Conservation (phyloP, 2,888 invertebrate species). For the Drosophila birchii region DNA sequence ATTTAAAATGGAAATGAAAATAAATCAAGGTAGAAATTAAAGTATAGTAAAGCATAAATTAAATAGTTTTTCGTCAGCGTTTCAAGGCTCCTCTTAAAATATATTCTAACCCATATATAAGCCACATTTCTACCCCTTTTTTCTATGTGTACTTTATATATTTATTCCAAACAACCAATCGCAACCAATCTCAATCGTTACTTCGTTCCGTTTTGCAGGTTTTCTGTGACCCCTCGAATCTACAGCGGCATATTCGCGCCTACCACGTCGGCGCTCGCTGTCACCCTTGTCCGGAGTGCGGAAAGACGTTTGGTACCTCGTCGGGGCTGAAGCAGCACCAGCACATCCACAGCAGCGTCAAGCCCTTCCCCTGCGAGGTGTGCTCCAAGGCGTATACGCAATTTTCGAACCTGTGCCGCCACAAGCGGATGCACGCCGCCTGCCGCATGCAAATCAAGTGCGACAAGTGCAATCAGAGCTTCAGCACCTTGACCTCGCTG, state of each 20-base stretch:
- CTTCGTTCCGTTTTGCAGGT: constrained; percentile 87
- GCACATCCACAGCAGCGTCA: constrained; percentile 99
- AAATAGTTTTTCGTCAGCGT: not conserved
- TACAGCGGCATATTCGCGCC: constrained; percentile 97
- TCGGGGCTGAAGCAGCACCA: constrained; percentile 99
- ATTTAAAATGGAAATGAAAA: not conserved
- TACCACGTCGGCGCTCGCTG: constrained; percentile 98
- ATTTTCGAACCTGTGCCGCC: constrained; percentile 99
- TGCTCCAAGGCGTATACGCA: constrained; percentile 99
- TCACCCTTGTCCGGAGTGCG: constrained; percentile 99
- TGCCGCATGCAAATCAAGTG: constrained; percentile 98
- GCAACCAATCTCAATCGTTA: constrained; percentile 22
- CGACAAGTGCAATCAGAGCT: constrained; percentile 96
- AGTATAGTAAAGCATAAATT: not conserved
- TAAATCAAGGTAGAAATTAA: not conserved
- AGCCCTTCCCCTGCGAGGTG: constrained; percentile 98
- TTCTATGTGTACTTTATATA: not conserved
- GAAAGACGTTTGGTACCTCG: constrained; percentile 98
- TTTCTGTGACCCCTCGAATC: constrained; percentile 98
- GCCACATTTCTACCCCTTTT: not conserved
- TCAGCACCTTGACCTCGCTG: constrained; percentile 95
- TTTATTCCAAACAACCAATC: not conserved
- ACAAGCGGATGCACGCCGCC: constrained; percentile 99
- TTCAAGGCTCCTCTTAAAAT: not conserved
- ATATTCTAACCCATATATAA: not conserved